These are phyloP conservation scores for Falco columbarius DNA, from an alignment of 2,797 vertebrate species.

Conservation along the genomic window DNA sequence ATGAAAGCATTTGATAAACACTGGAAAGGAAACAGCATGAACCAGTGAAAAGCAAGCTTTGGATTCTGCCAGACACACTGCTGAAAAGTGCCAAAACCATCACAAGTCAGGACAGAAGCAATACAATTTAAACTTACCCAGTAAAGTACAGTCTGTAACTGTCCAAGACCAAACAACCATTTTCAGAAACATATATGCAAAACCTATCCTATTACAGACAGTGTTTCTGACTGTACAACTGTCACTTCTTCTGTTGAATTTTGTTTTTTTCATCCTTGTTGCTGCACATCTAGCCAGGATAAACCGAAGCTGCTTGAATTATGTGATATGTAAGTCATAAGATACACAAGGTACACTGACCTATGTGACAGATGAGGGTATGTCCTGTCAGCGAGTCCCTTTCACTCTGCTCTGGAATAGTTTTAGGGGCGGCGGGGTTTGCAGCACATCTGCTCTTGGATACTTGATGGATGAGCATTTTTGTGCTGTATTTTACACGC, in stretches of 20 bases:
- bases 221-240: not conserved
- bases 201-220: not conserved
- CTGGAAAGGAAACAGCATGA: not conserved
- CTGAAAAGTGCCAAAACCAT: not conserved
- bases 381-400: not conserved
- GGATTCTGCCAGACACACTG: not conserved
- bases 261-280: not conserved
- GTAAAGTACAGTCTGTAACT: not conserved
- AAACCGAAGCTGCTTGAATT: not conserved
- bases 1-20: not conserved
- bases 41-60: not conserved
- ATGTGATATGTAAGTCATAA: not conserved
- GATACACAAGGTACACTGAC: not conserved
- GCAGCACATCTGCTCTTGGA: not conserved
- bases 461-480: not conserved
- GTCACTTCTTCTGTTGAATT: not conserved
- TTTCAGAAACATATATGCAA: not conserved
- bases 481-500: rapidly evolving
- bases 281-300: not conserved
- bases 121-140: not conserved
- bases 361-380: not conserved
- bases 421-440: not conserved
- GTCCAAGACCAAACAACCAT: not conserved
- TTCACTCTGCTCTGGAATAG: not conserved
- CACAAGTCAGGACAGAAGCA: not conserved